phyloP scores from a whole-genome alignment of 1,140 invertebrate species.

The Frieseomelitta varia region DNA sequence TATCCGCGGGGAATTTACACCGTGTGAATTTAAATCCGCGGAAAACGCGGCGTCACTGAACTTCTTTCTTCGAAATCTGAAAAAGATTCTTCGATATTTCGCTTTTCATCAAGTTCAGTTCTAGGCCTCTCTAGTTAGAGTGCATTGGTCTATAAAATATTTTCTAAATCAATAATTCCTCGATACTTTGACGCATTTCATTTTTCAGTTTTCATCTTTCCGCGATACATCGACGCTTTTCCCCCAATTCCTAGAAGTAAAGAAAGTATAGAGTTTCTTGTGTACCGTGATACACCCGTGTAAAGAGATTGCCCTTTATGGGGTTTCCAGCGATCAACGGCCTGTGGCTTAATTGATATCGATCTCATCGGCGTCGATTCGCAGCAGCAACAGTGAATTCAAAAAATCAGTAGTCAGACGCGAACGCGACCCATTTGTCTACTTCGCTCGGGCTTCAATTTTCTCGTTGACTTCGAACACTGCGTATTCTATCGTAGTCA shows the following conservation, averaged over 20 bases:
- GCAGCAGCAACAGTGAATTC: slow-evolving; percentile 7
- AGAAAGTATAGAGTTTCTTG: neutral
- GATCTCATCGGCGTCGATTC: slow-evolving; percentile 3
- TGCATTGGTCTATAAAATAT: no score
- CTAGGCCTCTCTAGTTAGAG: no score
- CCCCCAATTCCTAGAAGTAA: neutral
- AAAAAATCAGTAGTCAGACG: slow-evolving; percentile 15
- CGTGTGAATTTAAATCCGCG: no score
- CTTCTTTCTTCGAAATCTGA: no score
- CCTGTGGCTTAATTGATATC: slow-evolving; percentile 27
- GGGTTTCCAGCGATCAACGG: slow-evolving; percentile 27
- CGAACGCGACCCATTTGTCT: slow-evolving; percentile 13
- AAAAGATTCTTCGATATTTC: no score
- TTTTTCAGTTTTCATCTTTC: no score
- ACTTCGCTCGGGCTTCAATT: slow-evolving; percentile 9
- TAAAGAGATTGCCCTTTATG: slow-evolving; percentile 31
- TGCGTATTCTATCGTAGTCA: no score
- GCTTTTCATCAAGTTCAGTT: no score
- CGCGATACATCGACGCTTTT: no score
- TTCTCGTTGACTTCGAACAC: neutral
- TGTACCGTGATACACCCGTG: neutral
- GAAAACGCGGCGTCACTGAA: no score
- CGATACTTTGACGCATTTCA: no score
- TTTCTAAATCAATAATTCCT: no score
- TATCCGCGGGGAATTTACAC: neutral